Percentiles rank a stretch among this genome's conserved stretches.
Evolutionary conservation across 2,888 invertebrate genomes (phyloP).

Genomic region (Harpalus rubripes): DNA sequence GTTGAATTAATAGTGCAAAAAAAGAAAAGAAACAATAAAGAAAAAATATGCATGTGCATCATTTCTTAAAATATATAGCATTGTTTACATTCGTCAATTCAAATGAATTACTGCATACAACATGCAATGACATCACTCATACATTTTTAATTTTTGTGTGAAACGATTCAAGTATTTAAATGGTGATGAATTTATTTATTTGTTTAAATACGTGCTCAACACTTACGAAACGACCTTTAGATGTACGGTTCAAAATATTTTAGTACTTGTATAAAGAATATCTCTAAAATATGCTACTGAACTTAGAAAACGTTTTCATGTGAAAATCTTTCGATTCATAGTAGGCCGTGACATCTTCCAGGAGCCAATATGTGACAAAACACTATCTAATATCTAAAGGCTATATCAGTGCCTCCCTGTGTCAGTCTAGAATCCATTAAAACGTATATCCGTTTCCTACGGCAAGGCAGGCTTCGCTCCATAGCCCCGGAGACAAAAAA

Average conservation of each 20-base stretch:
- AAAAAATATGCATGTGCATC: background rate
- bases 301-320: too few relatives aligned
- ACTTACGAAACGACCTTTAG: too few relatives aligned
- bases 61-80: background rate
- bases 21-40: background rate
- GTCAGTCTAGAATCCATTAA: slow-evolving; percentile 4
- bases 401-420: slow-evolving; percentile 29
- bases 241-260: too few relatives aligned
- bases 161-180: too few relatives aligned
- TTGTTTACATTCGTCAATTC: background rate
- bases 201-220: too few relatives aligned
- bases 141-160: too few relatives aligned
- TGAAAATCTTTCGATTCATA: too few relatives aligned
- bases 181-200: too few relatives aligned
- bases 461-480: slow-evolving; percentile 17
- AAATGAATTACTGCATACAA: background rate
- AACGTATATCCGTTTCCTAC: slow-evolving; percentile 24
- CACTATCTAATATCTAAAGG: background rate
- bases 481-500: background rate
- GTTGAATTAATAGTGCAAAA: background rate
- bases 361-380: background rate
- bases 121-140: background rate
- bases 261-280: too few relatives aligned
- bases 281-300: too few relatives aligned
- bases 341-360: background rate